phyloP scores from a whole-genome alignment of 2,113 vertebrate genomes.

The Rallus limicola region DNA sequence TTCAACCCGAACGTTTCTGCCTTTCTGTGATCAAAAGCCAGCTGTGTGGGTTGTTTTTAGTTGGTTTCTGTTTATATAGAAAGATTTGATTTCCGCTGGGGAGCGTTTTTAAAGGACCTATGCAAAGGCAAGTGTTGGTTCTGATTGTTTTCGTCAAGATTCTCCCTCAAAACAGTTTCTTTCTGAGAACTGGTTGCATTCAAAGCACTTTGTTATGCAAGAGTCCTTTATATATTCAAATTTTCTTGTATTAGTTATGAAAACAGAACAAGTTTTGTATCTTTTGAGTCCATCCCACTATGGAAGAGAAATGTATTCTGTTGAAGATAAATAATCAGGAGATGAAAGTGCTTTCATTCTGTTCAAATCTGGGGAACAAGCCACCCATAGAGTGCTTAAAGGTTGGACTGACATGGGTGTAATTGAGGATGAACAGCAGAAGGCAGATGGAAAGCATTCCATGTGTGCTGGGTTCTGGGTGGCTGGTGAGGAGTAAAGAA shows the following conservation, averaged over 20 bases:
- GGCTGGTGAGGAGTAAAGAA: background rate
- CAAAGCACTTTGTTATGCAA: background rate
- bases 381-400: background rate
- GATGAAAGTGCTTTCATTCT: background rate
- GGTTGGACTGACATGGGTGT: background rate
- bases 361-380: background rate
- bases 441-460: background rate
- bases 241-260: background rate
- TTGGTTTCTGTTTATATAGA: background rate
- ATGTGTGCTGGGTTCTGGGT: rapidly evolving
- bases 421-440: background rate
- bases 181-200: background rate
- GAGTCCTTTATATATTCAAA: background rate
- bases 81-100: background rate
- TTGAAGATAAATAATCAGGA: background rate
- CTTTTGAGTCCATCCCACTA: background rate
- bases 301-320: background rate
- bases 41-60: background rate
- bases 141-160: background rate
- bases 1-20: background rate
- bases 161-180: background rate
- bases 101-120: background rate
- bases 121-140: background rate
- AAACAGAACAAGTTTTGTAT: background rate
- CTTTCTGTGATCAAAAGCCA: background rate